A percentile compares a stretch with the other conserved stretches of the same genome.
Evolutionary conservation across 2,888 invertebrate genomes (phyloP).

Genomic region (Plebejus argus): DNA sequence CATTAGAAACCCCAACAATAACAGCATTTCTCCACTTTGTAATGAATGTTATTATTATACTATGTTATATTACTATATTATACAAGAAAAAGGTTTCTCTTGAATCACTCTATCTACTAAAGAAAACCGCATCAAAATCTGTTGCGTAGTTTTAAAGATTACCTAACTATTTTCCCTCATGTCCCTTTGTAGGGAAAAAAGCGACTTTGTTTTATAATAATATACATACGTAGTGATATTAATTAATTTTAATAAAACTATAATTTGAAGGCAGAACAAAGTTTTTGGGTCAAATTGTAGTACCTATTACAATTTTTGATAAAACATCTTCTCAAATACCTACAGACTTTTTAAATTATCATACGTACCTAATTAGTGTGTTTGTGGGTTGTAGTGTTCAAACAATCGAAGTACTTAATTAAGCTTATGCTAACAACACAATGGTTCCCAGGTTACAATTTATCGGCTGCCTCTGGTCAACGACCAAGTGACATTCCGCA

Average conservation of each 20-base stretch:
- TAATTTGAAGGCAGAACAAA: background rate
- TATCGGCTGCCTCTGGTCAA: background rate
- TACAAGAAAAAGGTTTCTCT: too few species aligned
- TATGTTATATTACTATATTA: too few species aligned
- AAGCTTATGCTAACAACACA: background rate
- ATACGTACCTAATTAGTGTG: background rate
- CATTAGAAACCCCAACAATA: too few species aligned
- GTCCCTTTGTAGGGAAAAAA: too few species aligned
- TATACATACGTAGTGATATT: too few species aligned
- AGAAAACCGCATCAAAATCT: too few species aligned
- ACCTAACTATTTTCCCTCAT: too few species aligned
- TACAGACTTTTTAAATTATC: background rate
- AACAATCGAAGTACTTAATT: slow-evolving; percentile 9
- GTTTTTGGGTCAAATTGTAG: background rate
- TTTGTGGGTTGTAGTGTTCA: background rate
- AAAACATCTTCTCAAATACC: background rate
- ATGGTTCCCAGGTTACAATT: slow-evolving; percentile 10
- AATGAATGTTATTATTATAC: too few species aligned
- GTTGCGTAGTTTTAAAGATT: too few species aligned
- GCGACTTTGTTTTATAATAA: too few species aligned
- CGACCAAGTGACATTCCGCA: background rate
- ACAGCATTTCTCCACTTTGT: too few species aligned
- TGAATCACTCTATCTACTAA: too few species aligned
- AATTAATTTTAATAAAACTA: background rate
- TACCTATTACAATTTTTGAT: background rate